A percentile compares a stretch with the other conserved stretches of the same genome.
Evolutionary conservation across 2,113 vertebrate genomes (phyloP).

Genomic region (Odontophorus gujanensis): DNA sequence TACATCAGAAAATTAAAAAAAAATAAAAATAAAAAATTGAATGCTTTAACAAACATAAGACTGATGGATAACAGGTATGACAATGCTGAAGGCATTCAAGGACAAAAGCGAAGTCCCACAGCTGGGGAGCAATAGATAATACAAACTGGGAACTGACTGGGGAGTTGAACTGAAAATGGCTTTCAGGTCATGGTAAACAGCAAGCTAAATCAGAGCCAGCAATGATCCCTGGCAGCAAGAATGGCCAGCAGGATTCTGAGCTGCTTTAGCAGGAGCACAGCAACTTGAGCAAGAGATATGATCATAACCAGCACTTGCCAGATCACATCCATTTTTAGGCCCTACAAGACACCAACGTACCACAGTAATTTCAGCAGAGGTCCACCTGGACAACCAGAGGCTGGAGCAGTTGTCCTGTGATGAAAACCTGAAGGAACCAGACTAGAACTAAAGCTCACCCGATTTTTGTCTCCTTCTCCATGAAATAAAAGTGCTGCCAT

Average conservation of each 20-base stretch:
- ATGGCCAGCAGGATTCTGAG: fast-evolving
- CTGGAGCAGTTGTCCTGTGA: background rate
- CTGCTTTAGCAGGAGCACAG: background rate
- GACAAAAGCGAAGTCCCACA: background rate
- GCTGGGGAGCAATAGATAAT: background rate
- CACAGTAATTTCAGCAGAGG: background rate
- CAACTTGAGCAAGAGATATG: background rate
- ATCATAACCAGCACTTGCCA: background rate
- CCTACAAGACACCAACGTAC: background rate
- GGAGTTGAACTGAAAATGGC: background rate
- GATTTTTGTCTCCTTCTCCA: background rate
- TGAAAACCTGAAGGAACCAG: background rate
- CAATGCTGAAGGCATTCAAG: background rate
- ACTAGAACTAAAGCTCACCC: background rate
- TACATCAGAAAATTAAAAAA: background rate
- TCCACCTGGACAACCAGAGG: background rate
- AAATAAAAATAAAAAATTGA: background rate
- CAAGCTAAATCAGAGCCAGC: background rate
- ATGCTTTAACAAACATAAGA: background rate
- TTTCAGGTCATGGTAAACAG: background rate
- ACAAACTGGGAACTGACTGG: background rate
- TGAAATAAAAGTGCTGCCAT: background rate
- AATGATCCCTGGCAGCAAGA: background rate
- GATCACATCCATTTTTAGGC: background rate
- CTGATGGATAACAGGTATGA: background rate